phyloP scores from a whole-genome alignment of 30 jellyfish, hydroid and myxozoan genomes.

The Aurelia sp. region DNA sequence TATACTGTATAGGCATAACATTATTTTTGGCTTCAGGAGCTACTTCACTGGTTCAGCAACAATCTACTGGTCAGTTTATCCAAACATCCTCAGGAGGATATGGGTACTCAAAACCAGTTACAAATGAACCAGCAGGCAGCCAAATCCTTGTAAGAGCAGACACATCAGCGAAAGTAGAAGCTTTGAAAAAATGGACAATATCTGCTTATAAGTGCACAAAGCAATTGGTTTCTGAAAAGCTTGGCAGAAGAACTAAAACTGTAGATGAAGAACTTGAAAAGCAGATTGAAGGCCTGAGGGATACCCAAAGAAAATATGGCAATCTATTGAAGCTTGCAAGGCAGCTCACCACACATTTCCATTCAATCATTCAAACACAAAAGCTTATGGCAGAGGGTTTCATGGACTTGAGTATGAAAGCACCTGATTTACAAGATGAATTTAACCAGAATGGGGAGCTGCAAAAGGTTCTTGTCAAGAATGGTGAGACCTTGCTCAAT shows the following conservation, averaged over 20 bases:
- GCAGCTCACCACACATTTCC: slow-evolving; percentile 84
- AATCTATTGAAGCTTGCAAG: slow-evolving; percentile 87
- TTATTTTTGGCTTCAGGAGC: slow-evolving; percentile 26
- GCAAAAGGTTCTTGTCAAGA: slow-evolving; percentile 89
- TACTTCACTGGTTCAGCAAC: slow-evolving; percentile 42
- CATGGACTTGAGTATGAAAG: slow-evolving; percentile 92
- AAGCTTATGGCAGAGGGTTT: slow-evolving; percentile 81
- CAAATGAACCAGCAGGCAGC: slow-evolving; percentile 36
- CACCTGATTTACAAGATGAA: slow-evolving; percentile 99
- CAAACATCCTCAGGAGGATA: slow-evolving; percentile 70
- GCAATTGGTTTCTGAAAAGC: slow-evolving; percentile 95
- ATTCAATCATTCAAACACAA: slow-evolving; percentile 85
- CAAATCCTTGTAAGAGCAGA: slow-evolving; percentile 77
- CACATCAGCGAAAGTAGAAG: slow-evolving; percentile 94
- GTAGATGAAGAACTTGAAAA: slow-evolving; percentile 97
- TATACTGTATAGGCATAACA: no score
- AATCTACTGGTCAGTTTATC: slow-evolving; percentile 66
- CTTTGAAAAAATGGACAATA: slow-evolving; percentile 96
- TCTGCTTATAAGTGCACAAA: slow-evolving; percentile 96
- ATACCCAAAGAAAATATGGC: slow-evolving; percentile 90
- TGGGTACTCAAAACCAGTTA: slow-evolving; percentile 59
- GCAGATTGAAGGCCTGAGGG: slow-evolving; percentile 90
- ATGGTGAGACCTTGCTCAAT: slow-evolving; percentile 92
- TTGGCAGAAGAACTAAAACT: slow-evolving; percentile 97
- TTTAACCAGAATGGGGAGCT: slow-evolving; percentile 96